phyloP scores from a whole-genome alignment of 2,888 invertebrate species.

The Phaedon cochleariae region DNA sequence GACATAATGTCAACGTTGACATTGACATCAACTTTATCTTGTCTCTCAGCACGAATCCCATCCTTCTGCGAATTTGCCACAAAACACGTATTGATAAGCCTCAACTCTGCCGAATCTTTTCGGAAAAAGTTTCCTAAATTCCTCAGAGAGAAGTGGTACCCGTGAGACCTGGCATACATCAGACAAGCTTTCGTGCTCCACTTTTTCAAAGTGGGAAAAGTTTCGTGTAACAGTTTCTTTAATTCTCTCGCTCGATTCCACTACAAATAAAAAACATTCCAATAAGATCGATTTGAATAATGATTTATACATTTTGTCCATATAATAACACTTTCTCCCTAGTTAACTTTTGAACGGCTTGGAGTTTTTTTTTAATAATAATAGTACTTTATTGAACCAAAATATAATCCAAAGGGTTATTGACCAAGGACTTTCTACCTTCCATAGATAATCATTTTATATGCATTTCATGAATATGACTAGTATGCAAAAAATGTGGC shows the following conservation, averaged over 20 bases:
- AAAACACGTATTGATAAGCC: slow-evolving; percentile 42
- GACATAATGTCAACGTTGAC: slow-evolving; percentile 36
- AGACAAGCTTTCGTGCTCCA: slow-evolving; percentile 64
- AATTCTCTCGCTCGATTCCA: slow-evolving; percentile 67
- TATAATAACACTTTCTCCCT: too few species aligned
- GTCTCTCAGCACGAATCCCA: slow-evolving; percentile 5
- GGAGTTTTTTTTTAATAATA: too few species aligned
- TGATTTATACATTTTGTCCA: too few species aligned
- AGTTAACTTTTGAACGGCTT: too few species aligned
- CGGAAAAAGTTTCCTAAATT: slow-evolving; percentile 45
- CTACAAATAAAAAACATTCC: slow-evolving; percentile 56
- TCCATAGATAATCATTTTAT: too few species aligned
- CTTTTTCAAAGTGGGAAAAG: slow-evolving; percentile 48
- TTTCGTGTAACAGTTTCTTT: slow-evolving; percentile 48
- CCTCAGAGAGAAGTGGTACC: slow-evolving; percentile 58
- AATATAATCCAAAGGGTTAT: too few species aligned
- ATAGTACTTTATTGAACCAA: too few species aligned
- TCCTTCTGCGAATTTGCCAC: slow-evolving; percentile 16
- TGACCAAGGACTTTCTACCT: too few species aligned
- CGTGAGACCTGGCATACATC: slow-evolving; percentile 63
- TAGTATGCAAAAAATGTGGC: too few species aligned
- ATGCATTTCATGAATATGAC: too few species aligned
- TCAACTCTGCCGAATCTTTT: slow-evolving; percentile 42
- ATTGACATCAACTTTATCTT: slow-evolving; percentile 24
- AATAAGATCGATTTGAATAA: too few species aligned